Conservation (phyloP, 2,888 invertebrate species). For the Trissonchulus latispiculum region DNA sequence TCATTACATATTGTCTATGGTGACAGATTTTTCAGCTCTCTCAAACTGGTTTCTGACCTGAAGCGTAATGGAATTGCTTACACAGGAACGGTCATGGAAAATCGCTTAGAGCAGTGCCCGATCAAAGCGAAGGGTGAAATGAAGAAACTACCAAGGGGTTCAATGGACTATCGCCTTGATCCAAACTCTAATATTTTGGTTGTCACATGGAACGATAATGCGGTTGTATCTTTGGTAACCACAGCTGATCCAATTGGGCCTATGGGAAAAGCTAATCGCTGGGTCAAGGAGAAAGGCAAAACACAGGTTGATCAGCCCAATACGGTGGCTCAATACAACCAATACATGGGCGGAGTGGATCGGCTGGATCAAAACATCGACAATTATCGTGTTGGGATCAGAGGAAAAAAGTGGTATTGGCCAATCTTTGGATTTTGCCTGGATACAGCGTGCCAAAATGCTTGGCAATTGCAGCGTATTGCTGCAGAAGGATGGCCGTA, state of each 20-base stretch:
- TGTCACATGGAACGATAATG: constrained; percentile 15
- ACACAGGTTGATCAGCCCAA: constrained; percentile 8
- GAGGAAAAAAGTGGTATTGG: constrained; percentile 22
- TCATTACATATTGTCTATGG: constrained; percentile 32
- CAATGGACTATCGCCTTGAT: background rate
- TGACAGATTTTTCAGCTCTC: constrained; percentile 36
- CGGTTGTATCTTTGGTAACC: background rate
- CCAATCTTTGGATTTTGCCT: constrained; percentile 15
- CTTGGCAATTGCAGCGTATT: constrained; percentile 20
- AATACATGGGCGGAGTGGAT: constrained; percentile 22
- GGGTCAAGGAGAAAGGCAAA: constrained; percentile 3
- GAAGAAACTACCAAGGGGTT: constrained; percentile 9
- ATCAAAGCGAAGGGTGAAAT: background rate
- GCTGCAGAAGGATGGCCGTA: no score
- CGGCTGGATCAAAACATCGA: constrained; percentile 23
- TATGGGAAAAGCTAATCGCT: background rate
- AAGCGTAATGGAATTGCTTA: constrained; percentile 26
- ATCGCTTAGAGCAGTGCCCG: no score
- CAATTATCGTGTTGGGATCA: constrained; percentile 22
- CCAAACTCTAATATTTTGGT: background rate
- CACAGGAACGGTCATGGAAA: constrained; percentile 33
- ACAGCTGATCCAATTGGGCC: background rate
- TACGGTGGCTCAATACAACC: constrained; percentile 17
- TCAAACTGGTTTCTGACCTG: constrained; percentile 30
- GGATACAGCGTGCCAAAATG: constrained; percentile 18